phyloP scores from a whole-genome alignment of 2,113 vertebrate genomes.

The Daubentonia madagascariensis region DNA sequence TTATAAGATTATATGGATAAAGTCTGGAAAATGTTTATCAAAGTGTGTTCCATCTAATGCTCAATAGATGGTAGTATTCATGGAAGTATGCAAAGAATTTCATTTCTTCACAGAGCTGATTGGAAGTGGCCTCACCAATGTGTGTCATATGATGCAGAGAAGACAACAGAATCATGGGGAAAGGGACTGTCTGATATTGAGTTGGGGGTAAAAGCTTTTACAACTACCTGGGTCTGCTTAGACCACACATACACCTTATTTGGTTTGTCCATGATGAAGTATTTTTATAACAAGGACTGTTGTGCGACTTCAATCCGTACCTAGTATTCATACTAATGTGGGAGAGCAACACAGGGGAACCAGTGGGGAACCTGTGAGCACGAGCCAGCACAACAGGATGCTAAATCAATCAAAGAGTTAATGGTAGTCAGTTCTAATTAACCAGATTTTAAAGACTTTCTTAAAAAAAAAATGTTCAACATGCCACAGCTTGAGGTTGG shows the following conservation, averaged over 20 bases:
- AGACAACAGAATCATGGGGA: not conserved
- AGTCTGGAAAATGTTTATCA: not conserved
- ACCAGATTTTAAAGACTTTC: constrained; percentile 23
- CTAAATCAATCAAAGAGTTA: not conserved
- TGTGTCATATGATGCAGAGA: not conserved
- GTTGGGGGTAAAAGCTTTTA: not conserved
- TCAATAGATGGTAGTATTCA: not conserved
- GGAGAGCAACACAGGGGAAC: not conserved
- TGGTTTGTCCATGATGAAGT: not conserved
- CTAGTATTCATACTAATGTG: not conserved
- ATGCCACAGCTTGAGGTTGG: constrained; percentile 37
- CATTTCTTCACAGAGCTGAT: not conserved
- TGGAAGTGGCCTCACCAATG: not conserved
- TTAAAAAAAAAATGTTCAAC: constrained; percentile 10
- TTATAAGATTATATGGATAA: not conserved
- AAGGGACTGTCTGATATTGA: not conserved
- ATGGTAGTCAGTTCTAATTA: constrained; percentile 36
- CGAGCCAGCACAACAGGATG: not conserved
- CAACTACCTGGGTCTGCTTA: not conserved
- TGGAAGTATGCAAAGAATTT: not conserved
- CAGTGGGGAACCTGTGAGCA: not conserved
- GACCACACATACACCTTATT: not conserved
- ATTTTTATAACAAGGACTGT: constrained; percentile 8
- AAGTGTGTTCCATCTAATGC: not conserved
- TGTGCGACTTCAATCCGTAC: not conserved